These are phyloP conservation scores for Chrysomela aeneicollis DNA, from an alignment of 2,888 invertebrate species.

Conservation along the genomic window DNA sequence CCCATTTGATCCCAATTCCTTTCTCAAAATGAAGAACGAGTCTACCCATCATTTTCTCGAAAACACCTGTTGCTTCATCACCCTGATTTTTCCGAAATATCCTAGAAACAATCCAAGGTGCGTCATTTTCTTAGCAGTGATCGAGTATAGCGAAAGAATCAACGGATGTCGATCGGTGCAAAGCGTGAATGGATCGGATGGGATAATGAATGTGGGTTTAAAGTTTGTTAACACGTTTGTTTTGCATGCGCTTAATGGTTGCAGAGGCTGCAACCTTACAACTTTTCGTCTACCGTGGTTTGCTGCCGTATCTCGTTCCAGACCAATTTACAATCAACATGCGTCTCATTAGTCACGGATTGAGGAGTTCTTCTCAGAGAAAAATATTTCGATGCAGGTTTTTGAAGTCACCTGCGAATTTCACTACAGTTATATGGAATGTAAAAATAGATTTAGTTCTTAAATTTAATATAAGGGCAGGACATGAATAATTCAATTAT, in stretches of 20 bases:
- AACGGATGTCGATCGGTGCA: not conserved
- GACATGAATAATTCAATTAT: no score
- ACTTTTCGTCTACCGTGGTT: slow-evolving; percentile 46
- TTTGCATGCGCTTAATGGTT: slow-evolving; percentile 49
- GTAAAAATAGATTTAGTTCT: no score
- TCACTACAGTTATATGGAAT: no score
- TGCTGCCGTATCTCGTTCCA: slow-evolving; percentile 39
- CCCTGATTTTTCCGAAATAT: no score
- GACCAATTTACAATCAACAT: slow-evolving; percentile 38
- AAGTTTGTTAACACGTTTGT: slow-evolving; percentile 52
- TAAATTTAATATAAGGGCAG: no score
- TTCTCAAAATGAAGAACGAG: no score
- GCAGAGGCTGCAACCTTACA: slow-evolving; percentile 46
- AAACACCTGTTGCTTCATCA: no score
- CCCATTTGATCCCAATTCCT: no score
- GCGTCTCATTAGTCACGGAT: slow-evolving; percentile 37
- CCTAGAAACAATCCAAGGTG: not conserved
- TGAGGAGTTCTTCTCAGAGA: not conserved
- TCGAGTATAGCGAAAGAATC: not conserved
- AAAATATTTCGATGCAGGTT: not conserved
- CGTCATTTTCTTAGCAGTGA: not conserved
- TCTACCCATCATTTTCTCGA: no score
- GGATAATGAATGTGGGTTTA: slow-evolving; percentile 50
- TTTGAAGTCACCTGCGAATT: no score
- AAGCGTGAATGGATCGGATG: slow-evolving; percentile 32